Percentiles rank a stretch among this genome's conserved stretches.
Conservation (phyloP, 30 jellyfish, hydroid and myxozoan species). For the Haliclystus octoradiatus region DNA sequence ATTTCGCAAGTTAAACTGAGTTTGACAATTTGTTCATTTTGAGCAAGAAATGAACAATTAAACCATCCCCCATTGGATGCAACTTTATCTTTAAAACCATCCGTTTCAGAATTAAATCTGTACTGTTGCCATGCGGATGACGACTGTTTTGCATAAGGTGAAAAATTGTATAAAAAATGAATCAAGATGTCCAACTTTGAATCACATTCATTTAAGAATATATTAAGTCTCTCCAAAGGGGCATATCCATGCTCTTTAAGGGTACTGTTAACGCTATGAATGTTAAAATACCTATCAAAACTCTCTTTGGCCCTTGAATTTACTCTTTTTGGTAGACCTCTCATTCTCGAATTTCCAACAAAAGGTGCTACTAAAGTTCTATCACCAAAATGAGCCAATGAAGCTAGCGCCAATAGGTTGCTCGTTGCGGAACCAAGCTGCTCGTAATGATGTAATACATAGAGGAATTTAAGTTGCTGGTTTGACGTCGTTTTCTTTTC, state of each 20-base stretch:
- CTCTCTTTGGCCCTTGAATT: not conserved
- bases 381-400: slow-evolving; percentile 57
- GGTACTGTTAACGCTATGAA: slow-evolving; percentile 39
- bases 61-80: slow-evolving; percentile 38
- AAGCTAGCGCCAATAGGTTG: slow-evolving; percentile 62
- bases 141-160: slow-evolving; percentile 24
- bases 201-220: slow-evolving; percentile 43
- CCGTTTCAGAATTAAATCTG: slow-evolving; percentile 21
- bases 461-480: slow-evolving; percentile 46
- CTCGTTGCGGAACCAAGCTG: slow-evolving; percentile 82
- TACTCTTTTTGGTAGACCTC: slow-evolving; percentile 49
- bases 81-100: not conserved
- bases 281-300: slow-evolving; percentile 64
- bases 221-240: slow-evolving; percentile 42
- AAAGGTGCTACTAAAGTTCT: slow-evolving; percentile 77
- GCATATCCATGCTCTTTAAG: slow-evolving; percentile 73
- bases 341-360: slow-evolving; percentile 79
- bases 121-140: slow-evolving; percentile 69
- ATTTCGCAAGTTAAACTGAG: slow-evolving; percentile 45
- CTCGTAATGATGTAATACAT: slow-evolving; percentile 70
- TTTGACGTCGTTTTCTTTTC: no score
- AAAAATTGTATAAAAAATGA: slow-evolving; percentile 67
- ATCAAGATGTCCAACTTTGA: slow-evolving; percentile 46
- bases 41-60: slow-evolving; percentile 41
- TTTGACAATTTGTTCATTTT: slow-evolving; percentile 39